Evolutionary conservation across 92 coral and sea anemone genomes (phyloP), one percentile per base, ranked within the genome.

Genomic region (Heliopora coerulea): DNA sequence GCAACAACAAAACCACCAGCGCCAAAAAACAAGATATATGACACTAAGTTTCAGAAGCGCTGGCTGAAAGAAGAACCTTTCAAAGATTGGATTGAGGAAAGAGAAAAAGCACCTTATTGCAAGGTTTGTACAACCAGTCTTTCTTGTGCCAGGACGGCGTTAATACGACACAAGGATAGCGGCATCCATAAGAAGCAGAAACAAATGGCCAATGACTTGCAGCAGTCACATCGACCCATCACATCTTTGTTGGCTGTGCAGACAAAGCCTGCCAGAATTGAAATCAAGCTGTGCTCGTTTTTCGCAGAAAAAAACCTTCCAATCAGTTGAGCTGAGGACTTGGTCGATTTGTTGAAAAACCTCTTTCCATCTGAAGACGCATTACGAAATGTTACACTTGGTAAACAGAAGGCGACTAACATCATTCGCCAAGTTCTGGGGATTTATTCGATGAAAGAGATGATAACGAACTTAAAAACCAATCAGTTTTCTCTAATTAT

Each of bases 221-320:
- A 41, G 1, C 73, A 40, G 31, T 65, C 73, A 41, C 12, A 44
- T 44, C 56, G 15, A 42, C 34, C 73, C 1, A 42, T 65, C 18
- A 65, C 73, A 65, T 40, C 56, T 21, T 65, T 65, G 73, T 17
- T 65, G 15, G 54, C 33, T n/a, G 19, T 56, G 23, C 73, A 65
- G 35, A 41, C 31, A 65, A 65, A 65, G 73, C 54, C 54, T 21
- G 73, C 73, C 15, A 30, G 73, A 65, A 65, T 65, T 25, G 73
- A 65, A 21, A 65, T 65, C 32, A 65, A 65, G 25, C 73, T 65
- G 5, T 41, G 73, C 34, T 27, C 73, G 12, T 65, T 65, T 20
- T 20, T 65, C 1, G 73, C 56, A 10, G 73, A 65, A n/a, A 65
- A 65, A 14, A 65, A 65, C 56, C 56, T 65, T 5, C 56, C 73